Evolutionary conservation across 2,113 vertebrate species (phyloP).

Genomic region (Anoplopoma fimbria): DNA sequence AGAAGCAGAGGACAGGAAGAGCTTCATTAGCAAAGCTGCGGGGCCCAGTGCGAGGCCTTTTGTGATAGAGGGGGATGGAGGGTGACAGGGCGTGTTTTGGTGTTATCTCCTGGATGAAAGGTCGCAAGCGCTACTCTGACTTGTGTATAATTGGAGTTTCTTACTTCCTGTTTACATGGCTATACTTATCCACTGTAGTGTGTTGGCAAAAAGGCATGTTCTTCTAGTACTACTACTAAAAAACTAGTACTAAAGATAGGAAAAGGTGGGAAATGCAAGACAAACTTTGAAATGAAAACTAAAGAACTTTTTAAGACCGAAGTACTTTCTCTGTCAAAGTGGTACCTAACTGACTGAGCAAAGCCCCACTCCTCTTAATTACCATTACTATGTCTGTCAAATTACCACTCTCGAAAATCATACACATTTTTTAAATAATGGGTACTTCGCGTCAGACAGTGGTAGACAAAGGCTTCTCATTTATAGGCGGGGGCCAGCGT

Average conservation of each 20-base stretch:
- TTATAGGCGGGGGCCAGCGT: not conserved
- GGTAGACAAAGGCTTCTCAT: too few relatives aligned
- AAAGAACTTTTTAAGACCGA: not conserved
- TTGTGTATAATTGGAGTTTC: slow-evolving; percentile 7
- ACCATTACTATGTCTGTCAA: not conserved
- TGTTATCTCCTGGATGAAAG: slow-evolving; percentile 56
- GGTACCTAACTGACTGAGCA: not conserved
- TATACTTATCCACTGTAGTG: slow-evolving; percentile 6
- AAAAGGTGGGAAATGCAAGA: not conserved
- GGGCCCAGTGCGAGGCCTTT: slow-evolving; percentile 30
- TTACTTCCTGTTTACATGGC: slow-evolving; percentile 71
- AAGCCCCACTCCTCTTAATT: not conserved
- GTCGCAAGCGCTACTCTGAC: slow-evolving; percentile 25
- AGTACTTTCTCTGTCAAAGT: not conserved
- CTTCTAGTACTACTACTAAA: not conserved
- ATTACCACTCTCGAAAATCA: not conserved
- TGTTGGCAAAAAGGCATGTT: not conserved
- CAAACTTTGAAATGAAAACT: not conserved
- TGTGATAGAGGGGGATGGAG: not conserved
- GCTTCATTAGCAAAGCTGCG: slow-evolving; percentile 60
- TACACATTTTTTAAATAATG: too few relatives aligned
- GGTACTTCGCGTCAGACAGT: too few relatives aligned
- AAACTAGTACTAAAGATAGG: not conserved
- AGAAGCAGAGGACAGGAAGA: slow-evolving; percentile 72
- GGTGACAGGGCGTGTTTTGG: slow-evolving; percentile 23